These are phyloP conservation scores for Heliornis fulica DNA, from an alignment of 2,113 vertebrate species.

Conservation along the genomic window DNA sequence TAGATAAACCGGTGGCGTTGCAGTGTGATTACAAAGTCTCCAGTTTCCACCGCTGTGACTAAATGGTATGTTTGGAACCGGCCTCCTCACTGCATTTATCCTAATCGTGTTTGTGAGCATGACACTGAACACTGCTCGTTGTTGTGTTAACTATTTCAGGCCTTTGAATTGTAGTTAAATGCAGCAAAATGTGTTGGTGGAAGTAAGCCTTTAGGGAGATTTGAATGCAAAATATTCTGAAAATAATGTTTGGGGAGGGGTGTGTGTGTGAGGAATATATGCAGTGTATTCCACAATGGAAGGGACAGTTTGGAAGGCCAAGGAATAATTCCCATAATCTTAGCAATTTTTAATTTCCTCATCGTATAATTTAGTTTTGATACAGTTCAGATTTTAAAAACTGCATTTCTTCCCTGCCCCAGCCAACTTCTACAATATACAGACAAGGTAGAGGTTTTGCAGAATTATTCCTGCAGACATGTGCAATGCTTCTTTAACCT, in stretches of 20 bases:
- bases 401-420: background rate
- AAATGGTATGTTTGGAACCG: background rate
- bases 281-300: background rate
- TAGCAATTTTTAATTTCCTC: background rate
- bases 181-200: background rate
- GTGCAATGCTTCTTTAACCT: background rate
- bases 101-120: background rate
- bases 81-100: background rate
- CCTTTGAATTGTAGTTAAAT: background rate
- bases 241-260: background rate
- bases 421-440: background rate
- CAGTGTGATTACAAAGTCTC: accelerated
- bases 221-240: background rate
- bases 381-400: background rate
- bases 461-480: background rate
- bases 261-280: background rate
- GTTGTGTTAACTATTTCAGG: background rate
- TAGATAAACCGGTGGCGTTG: background rate
- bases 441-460: background rate
- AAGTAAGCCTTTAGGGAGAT: background rate
- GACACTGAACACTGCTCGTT: background rate
- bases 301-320: background rate
- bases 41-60: background rate
- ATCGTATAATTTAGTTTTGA: background rate
- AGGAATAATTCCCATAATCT: background rate